Base-by-base conservation (phyloP, 2,113 vertebrate genomes). In the Rhombomys opimus region DNA sequence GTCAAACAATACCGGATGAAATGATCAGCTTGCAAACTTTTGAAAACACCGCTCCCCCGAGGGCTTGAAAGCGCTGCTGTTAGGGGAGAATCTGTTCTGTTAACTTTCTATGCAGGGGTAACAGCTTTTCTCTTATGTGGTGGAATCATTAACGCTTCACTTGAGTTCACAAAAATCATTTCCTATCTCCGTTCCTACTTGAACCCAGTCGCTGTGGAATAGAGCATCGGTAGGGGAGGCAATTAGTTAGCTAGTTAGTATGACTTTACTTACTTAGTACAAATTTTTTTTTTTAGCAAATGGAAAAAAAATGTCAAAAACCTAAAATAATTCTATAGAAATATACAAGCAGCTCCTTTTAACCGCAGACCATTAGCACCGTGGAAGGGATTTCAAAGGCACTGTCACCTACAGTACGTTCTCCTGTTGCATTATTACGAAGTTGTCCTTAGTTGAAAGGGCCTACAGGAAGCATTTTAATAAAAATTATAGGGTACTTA, bases 231-330 rank as follows among this genome's bases (percentile, higher is more conserved):
- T 97, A 68, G 96, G 93, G 95, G 91, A 97, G 94, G 94, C 96
- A 97, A 97, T 98, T 97, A 97, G 97, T 97, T 90, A 96, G 77
- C 87, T 95, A 96, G 97, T 97, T 95, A 97, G 97, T 95, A 97
- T 90, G 87, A 85, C 91, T 97, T 97, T 91, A 97, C 93, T 97
- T 90, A 96, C 93, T 98, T 97, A 81, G 94, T 59, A 87, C 65
- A 75, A n/a, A n/a, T 96, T 96, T 85, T 73, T 78, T 72, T n/a
- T 46, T 95, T 96, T 92, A 86, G 72, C 76, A 78, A 89, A 96
- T 96, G 85, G 80, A 95, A 94, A 46, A 46, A 46, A 97, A 97
- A 95, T 92, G 96, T 97, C 70, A 96, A 90, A 97, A 97, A 91
- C 61, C 54, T 97, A 95, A 96, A 97, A 97, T 96, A 96, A 95